Conservation (phyloP, 2,888 invertebrate genomes). For the Cheilosia pagana region DNA sequence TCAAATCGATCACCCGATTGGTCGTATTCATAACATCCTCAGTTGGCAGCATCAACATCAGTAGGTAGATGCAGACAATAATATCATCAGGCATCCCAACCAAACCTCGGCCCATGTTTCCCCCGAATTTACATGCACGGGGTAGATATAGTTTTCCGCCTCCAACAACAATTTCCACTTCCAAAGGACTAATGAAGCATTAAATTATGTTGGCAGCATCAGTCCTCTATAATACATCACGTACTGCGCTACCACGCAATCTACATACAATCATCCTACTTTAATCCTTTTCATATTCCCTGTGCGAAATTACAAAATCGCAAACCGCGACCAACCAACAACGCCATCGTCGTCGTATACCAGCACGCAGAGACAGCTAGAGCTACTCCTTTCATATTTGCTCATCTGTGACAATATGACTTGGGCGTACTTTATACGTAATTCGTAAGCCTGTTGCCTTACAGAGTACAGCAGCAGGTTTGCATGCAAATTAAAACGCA, state of each 20-base stretch:
- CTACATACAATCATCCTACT: constrained; percentile 67
- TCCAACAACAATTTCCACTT: constrained; percentile 1
- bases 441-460: constrained; percentile 67
- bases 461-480: constrained; percentile 42
- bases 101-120: too few species aligned
- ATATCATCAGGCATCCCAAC: too few species aligned
- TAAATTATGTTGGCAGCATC: constrained; percentile 64
- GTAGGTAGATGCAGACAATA: too few species aligned
- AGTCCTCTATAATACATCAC: constrained; percentile 43
- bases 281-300: constrained; percentile 65
- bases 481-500: constrained; percentile 74
- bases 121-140: too few species aligned
- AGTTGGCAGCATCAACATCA: too few species aligned
- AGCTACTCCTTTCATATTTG: constrained; percentile 61
- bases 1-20: too few species aligned
- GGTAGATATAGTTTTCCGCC: too few species aligned
- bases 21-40: too few species aligned
- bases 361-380: neutral
- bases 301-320: constrained; percentile 70
- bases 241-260: constrained; percentile 53
- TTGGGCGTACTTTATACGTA: constrained; percentile 12
- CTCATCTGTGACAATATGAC: constrained; percentile 68
- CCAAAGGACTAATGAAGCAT: constrained; percentile 72
- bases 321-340: constrained; percentile 33
- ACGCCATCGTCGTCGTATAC: neutral